phyloP scores from a whole-genome alignment of 2,113 vertebrate genomes.

The Alosa alosa region DNA sequence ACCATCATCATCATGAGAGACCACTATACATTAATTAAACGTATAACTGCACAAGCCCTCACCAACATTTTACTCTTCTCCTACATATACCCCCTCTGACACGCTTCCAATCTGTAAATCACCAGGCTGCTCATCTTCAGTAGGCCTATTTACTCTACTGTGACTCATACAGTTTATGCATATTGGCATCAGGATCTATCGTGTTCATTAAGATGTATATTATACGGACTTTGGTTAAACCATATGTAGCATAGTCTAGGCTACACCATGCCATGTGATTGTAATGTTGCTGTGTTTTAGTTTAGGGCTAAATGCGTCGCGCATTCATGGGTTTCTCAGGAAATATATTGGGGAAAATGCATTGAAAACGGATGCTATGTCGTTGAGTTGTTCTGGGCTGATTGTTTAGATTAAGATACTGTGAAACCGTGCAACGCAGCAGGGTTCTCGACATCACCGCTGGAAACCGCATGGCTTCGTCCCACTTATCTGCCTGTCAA shows the following conservation, averaged over 20 bases:
- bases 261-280: background rate
- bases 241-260: background rate
- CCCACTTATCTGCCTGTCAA: constrained; percentile 96
- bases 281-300: background rate
- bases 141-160: too few species aligned
- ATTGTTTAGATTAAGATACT: constrained; percentile 84
- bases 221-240: background rate
- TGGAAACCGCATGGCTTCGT: constrained; percentile 89
- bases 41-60: background rate
- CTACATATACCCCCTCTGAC: too few species aligned
- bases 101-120: too few species aligned
- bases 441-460: constrained; percentile 88
- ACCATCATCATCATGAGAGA: background rate
- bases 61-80: background rate
- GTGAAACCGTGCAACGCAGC: constrained; percentile 91
- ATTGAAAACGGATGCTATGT: constrained; percentile 3
- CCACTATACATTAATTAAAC: background rate
- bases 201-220: background rate
- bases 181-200: background rate
- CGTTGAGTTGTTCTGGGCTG: constrained; percentile 68
- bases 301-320: background rate
- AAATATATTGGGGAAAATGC: constrained; percentile 62
- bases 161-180: too few species aligned
- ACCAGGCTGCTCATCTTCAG: too few species aligned
- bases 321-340: background rate